Percentiles rank a stretch among this genome's conserved stretches.
Conservation (phyloP, 1,140 invertebrate genomes). For the Pentalonia nigronervosa region DNA sequence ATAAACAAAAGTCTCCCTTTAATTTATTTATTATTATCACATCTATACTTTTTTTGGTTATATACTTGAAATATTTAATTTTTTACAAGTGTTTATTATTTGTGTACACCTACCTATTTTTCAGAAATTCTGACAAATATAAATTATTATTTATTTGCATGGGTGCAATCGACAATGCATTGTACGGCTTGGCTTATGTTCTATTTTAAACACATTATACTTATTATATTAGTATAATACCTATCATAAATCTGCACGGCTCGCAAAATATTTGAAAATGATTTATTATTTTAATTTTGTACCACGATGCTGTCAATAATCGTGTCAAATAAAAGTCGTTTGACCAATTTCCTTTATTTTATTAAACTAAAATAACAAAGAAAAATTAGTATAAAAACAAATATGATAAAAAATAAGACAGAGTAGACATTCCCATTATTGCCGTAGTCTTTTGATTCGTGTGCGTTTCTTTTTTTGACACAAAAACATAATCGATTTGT, state of each 20-base stretch:
- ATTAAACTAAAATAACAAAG: neutral
- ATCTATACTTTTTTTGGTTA: neutral
- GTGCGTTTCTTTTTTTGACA: neutral
- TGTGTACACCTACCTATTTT: neutral
- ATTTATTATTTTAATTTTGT: neutral
- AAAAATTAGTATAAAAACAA: neutral
- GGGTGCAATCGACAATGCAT: neutral
- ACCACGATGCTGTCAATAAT: neutral
- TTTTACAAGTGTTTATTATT: neutral
- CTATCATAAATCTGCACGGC: neutral
- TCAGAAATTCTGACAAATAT: neutral
- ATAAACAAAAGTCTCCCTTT: neutral
- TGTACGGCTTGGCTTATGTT: neutral
- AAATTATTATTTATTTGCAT: neutral
- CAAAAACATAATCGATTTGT: neutral
- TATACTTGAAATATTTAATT: too few relatives aligned
- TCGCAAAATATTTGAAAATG: neutral
- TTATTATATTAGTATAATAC: neutral
- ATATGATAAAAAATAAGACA: neutral
- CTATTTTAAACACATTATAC: neutral
- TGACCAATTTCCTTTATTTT: neutral
- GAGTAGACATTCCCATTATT: neutral
- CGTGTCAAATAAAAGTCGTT: neutral
- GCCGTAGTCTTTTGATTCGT: neutral
- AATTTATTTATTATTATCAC: neutral